Evolutionary conservation across 2,888 invertebrate species (phyloP).

Genomic region (Cephus rjabovi): DNA sequence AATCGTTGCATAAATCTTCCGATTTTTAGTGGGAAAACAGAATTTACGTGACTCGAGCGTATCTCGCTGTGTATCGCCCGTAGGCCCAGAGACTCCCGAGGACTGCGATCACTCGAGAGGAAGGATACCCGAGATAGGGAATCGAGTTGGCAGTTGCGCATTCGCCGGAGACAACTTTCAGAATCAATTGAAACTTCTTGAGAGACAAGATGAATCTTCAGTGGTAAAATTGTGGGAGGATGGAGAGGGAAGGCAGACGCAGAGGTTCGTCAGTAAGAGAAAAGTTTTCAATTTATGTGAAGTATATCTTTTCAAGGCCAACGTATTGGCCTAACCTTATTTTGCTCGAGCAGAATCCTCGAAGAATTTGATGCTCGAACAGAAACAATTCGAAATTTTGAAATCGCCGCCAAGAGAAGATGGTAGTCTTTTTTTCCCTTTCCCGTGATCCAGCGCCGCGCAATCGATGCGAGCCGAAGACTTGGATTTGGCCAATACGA

Average conservation of each 20-base stretch:
- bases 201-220: constrained; percentile 36
- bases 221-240: constrained; percentile 25
- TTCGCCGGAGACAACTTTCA: constrained; percentile 49
- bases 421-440: too few relatives aligned
- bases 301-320: not conserved
- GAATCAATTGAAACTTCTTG: constrained; percentile 58
- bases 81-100: not conserved
- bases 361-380: too few relatives aligned
- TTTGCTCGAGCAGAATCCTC: not conserved
- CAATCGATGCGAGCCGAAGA: not conserved
- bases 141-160: constrained; percentile 29
- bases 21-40: too few relatives aligned
- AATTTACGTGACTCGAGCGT: not conserved
- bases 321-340: not conserved
- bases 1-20: too few relatives aligned
- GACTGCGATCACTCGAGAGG: not conserved
- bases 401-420: too few relatives aligned
- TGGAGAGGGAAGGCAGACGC: not conserved
- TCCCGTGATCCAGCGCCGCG: too few relatives aligned
- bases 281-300: not conserved
- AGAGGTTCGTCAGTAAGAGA: not conserved
- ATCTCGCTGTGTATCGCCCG: not conserved
- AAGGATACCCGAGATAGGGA: not conserved
- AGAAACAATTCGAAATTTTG: not conserved
- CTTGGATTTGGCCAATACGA: not conserved